Percentiles rank a stretch among this genome's conserved stretches.
Conservation (phyloP, 2,888 invertebrate genomes). For the Zonitis immaculata region DNA sequence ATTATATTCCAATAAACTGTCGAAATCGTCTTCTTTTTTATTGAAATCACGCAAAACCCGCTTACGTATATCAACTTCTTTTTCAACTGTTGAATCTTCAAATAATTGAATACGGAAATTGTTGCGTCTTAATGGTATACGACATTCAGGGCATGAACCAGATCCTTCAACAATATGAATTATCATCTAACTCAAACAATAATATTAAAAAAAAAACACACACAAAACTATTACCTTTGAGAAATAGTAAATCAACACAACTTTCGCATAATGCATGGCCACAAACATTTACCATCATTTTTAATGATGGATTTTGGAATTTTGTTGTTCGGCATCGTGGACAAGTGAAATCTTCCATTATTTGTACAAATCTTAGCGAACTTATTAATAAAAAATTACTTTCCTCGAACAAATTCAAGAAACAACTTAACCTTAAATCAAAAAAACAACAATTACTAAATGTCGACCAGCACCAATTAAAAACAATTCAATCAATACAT, state of each 20-base stretch:
- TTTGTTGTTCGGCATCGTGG: conserved; percentile 96
- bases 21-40: conserved; percentile 93
- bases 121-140: conserved; percentile 77
- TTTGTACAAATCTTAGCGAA: too few relatives aligned
- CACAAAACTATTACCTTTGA: conserved; percentile 92
- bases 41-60: conserved; percentile 87
- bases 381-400: too few relatives aligned
- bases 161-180: conserved; percentile 78
- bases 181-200: too few relatives aligned
- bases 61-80: conserved; percentile 93
- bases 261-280: conserved; percentile 97
- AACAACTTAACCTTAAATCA: too few relatives aligned
- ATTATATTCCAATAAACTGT: conserved; percentile 77
- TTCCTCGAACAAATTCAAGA: too few relatives aligned
- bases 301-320: conserved; percentile 93
- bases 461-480: too few relatives aligned
- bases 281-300: conserved; percentile 97
- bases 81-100: conserved; percentile 94
- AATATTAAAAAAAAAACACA: too few relatives aligned
- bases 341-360: conserved; percentile 81
- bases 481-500: too few relatives aligned
- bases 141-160: conserved; percentile 92
- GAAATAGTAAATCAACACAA: conserved; percentile 92
- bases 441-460: too few relatives aligned
- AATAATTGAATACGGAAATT: conserved; percentile 94